These are phyloP conservation scores for Lithophane ornitopus DNA, from an alignment of 2,888 invertebrate species.

Conservation along the genomic window DNA sequence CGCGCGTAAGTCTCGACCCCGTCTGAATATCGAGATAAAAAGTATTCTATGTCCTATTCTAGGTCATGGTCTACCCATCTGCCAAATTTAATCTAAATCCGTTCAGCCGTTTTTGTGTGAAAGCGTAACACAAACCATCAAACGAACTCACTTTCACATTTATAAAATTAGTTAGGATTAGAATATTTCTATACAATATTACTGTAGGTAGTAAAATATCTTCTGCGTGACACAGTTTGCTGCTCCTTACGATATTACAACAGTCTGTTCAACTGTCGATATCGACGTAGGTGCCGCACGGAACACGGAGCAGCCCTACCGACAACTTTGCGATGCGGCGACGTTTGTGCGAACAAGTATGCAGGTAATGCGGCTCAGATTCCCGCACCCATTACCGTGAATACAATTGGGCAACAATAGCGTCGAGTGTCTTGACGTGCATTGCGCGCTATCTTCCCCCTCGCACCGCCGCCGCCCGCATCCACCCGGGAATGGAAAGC, in stretches of 20 bases:
- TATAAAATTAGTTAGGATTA: too few relatives aligned
- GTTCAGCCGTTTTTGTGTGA: too few relatives aligned
- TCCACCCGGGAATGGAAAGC: slow-evolving; percentile 36
- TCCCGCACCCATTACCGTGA: slow-evolving; percentile 56
- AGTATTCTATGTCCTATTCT: too few relatives aligned
- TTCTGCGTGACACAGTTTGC: background rate
- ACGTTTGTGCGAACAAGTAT: slow-evolving; percentile 54
- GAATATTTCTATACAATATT: slow-evolving; percentile 1
- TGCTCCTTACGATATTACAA: background rate
- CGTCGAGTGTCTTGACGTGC: slow-evolving; percentile 46
- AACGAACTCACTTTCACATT: too few relatives aligned
- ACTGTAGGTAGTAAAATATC: background rate
- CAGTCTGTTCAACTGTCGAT: background rate
- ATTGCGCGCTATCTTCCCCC: slow-evolving; percentile 18
- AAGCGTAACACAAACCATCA: too few relatives aligned
- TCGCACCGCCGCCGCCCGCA: background rate
- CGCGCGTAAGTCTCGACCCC: too few relatives aligned
- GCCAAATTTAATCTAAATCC: too few relatives aligned
- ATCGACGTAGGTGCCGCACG: background rate
- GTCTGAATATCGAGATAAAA: too few relatives aligned
- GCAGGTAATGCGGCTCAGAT: slow-evolving; percentile 55
- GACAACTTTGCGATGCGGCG: slow-evolving; percentile 13
- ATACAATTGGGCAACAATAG: slow-evolving; percentile 60
- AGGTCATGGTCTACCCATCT: too few relatives aligned
- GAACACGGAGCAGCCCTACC: slow-evolving; percentile 7